Evolutionary conservation across 2,888 invertebrate species (phyloP).

Genomic region (Leucophora obtusa): DNA sequence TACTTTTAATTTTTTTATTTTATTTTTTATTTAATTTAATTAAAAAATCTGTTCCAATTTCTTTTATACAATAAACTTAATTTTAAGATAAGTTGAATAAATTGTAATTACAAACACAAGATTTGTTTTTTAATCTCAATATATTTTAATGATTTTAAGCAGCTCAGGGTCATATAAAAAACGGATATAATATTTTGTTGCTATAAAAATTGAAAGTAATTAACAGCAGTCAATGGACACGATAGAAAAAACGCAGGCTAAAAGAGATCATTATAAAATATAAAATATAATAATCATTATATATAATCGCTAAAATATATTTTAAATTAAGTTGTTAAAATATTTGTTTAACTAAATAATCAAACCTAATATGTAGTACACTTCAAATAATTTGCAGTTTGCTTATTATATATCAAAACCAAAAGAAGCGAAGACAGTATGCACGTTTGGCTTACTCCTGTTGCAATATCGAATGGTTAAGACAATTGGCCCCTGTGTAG

Average conservation of each 20-base stretch:
- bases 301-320: too few species aligned
- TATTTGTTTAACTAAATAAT: too few species aligned
- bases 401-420: too few species aligned
- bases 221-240: slow-evolving; percentile 11
- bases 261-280: slow-evolving; percentile 17
- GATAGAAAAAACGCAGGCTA: background rate
- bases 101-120: background rate
- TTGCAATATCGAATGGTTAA: too few species aligned
- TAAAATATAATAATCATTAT: too few species aligned
- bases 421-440: too few species aligned
- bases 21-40: background rate
- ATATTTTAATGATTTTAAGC: slow-evolving; percentile 20
- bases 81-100: background rate
- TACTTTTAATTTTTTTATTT: background rate
- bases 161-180: slow-evolving; percentile 36
- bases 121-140: slow-evolving; percentile 4
- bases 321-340: too few species aligned
- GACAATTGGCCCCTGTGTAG: too few species aligned
- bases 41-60: background rate
- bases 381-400: too few species aligned
- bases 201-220: slow-evolving; percentile 37
- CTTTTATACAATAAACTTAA: background rate
- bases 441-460: too few species aligned
- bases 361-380: too few species aligned
- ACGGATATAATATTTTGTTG: background rate